phyloP scores from a whole-genome alignment of 2,113 vertebrate genomes.

The Serranochromis macrocephalus region DNA sequence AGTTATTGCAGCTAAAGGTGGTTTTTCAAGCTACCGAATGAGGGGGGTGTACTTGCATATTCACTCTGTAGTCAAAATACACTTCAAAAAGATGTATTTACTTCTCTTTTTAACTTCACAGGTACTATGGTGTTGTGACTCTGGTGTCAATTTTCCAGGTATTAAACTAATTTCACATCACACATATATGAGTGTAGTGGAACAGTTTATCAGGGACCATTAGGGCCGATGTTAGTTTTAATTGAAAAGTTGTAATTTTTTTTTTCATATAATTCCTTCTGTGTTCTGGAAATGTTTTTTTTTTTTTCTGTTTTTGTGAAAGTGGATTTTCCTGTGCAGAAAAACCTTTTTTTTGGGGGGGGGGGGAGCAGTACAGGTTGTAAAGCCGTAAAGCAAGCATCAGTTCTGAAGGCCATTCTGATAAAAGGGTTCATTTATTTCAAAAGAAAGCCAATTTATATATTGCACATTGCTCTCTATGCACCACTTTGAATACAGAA shows the following conservation, averaged over 20 bases:
- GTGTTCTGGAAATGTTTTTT: not conserved
- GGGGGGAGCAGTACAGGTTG: not conserved
- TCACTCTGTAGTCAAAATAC: not conserved
- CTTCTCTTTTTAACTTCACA: constrained; percentile 40
- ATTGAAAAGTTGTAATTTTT: not conserved
- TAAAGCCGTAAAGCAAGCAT: not conserved
- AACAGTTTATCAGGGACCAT: not conserved
- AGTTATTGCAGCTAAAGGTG: not conserved
- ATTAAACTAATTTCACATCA: not conserved
- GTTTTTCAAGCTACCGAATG: not conserved
- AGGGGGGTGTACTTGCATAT: not conserved
- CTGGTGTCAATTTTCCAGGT: constrained; percentile 97
- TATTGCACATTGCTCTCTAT: not conserved
- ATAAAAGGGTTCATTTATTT: not conserved
- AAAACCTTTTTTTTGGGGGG: not conserved
- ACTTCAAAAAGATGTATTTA: not conserved
- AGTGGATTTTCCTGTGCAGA: not conserved
- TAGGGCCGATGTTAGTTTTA: not conserved
- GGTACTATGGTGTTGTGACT: constrained; percentile 91
- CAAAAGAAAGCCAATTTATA: not conserved
- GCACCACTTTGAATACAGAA: not conserved
- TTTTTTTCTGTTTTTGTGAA: not conserved
- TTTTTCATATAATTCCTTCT: not conserved
- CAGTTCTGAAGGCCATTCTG: not conserved
- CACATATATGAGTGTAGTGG: not conserved